Conservation (phyloP, 2,888 invertebrate genomes). For the Trissolcus japonicus region DNA sequence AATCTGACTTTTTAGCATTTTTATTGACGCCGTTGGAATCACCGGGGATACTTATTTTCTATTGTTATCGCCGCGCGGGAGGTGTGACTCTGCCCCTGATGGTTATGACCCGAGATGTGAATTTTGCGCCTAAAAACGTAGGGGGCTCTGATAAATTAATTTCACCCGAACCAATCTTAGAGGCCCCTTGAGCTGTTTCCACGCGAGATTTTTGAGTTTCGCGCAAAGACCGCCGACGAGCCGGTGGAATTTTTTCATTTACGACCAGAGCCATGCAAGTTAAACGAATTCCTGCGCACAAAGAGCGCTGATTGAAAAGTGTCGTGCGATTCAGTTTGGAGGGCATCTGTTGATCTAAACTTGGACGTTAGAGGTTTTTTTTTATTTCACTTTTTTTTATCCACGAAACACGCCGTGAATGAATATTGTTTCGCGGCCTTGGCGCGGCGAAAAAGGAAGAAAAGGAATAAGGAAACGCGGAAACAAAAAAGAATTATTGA, state of each 20-base stretch:
- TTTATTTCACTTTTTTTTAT: conserved; percentile 2
- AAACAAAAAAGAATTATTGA: conserved; percentile 48
- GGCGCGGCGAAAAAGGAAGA: conserved; percentile 44
- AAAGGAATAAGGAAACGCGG: conserved; percentile 54
- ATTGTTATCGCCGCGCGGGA: conserved; percentile 19
- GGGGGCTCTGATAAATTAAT: too few species aligned
- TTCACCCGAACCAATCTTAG: conserved; percentile 17
- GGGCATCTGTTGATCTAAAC: conserved; percentile 34
- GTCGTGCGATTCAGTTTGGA: conserved; percentile 32
- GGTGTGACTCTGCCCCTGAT: conserved; percentile 4
- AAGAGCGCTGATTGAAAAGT: conserved; percentile 8
- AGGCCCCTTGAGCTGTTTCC: neutral
- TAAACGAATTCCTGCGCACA: neutral
- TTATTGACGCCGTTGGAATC: conserved; percentile 38
- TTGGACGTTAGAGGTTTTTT: conserved; percentile 8
- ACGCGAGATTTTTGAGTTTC: neutral
- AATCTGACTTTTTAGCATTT: conserved; percentile 50
- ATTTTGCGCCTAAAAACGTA: too few species aligned
- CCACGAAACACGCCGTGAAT: conserved; percentile 29
- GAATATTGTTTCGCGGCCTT: conserved; percentile 43
- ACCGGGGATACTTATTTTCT: conserved; percentile 15
- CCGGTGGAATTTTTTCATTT: neutral
- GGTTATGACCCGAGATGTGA: too few species aligned
- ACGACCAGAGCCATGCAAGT: neutral
- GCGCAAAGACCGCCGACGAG: neutral